phyloP scores from a whole-genome alignment of 1,140 invertebrate species.

The Euura saliciscinereae region DNA sequence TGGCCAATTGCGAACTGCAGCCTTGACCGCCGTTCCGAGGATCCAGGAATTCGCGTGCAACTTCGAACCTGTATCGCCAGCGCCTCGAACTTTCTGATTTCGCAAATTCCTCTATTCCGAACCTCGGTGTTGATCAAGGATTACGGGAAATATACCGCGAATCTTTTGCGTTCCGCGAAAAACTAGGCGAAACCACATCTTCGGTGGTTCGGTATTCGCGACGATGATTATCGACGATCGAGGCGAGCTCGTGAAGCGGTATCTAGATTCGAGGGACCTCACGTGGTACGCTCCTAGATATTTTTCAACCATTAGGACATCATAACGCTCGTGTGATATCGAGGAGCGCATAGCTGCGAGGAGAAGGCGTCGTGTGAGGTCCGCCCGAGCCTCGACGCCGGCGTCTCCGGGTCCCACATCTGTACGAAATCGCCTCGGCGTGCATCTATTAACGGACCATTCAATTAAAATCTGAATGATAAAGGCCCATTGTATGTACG shows the following conservation, averaged over 20 bases:
- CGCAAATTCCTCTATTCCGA: not conserved
- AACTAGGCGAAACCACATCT: not conserved
- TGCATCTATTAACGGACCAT: slow-evolving; percentile 1
- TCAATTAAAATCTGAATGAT: slow-evolving; percentile 5
- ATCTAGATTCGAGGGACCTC: no score
- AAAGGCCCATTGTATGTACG: not conserved
- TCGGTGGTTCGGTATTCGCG: not conserved
- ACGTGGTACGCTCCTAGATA: no score
- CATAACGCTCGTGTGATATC: not conserved
- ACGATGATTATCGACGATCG: not conserved
- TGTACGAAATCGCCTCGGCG: not conserved
- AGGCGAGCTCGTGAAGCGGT: not conserved
- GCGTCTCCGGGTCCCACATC: not conserved
- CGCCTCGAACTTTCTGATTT: not conserved
- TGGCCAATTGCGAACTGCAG: slow-evolving; percentile 9
- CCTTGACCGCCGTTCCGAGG: not conserved
- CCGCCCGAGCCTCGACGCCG: not conserved
- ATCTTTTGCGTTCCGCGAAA: not conserved
- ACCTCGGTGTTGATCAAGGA: not conserved
- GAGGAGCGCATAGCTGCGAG: not conserved
- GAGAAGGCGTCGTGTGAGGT: slow-evolving; percentile 1
- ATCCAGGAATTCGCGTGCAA: no score
- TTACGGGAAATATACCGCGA: not conserved
- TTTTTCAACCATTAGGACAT: not conserved
- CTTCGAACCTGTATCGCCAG: no score